Percentiles rank a stretch among this genome's conserved stretches.
Evolutionary conservation across 2,888 invertebrate species (phyloP).

Genomic region (Trachelus stipa): DNA sequence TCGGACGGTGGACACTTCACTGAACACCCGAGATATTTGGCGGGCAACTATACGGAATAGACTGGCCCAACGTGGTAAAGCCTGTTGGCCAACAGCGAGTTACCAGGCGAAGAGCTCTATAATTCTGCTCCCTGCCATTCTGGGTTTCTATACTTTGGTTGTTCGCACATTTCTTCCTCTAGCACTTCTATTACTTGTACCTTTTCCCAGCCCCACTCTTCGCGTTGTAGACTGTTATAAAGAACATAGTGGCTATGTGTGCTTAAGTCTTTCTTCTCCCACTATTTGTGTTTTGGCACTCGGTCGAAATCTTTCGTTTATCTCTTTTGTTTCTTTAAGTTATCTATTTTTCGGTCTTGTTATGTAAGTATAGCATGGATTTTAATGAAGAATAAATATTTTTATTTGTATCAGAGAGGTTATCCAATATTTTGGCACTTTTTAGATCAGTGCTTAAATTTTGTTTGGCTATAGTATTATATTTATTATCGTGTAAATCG

Average conservation of each 20-base stretch:
- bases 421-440: too few relatives aligned
- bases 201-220: neutral
- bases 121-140: neutral
- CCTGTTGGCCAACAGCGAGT: neutral
- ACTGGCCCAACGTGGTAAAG: neutral
- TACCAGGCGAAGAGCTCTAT: neutral
- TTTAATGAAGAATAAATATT: too few relatives aligned
- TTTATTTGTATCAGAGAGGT: too few relatives aligned
- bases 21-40: neutral
- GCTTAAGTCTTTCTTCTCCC: neutral
- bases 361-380: neutral
- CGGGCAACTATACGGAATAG: neutral
- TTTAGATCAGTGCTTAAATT: too few relatives aligned
- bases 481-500: too few relatives aligned
- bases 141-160: neutral
- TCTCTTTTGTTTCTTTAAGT: neutral
- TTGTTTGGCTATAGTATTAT: too few relatives aligned
- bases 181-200: neutral
- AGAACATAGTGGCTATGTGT: too few relatives aligned
- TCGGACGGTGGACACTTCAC: neutral
- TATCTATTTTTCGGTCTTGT: neutral
- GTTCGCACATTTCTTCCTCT: neutral
- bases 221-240: too few relatives aligned
- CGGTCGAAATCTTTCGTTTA: neutral
- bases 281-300: neutral